Conservation (phyloP, 2,797 vertebrate species). For the Spinibarbus caldwelli region DNA sequence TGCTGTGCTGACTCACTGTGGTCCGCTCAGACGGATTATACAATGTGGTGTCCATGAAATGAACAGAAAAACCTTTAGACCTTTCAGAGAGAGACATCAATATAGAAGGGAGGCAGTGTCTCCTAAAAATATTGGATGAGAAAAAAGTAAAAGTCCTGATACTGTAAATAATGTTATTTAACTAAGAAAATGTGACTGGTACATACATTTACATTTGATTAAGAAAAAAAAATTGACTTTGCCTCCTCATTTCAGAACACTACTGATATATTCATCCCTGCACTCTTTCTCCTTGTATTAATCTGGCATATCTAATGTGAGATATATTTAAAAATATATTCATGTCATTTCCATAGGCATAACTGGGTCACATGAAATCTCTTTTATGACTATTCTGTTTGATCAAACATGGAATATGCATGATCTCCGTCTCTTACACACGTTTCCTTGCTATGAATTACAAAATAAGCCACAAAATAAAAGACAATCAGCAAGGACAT, state of each 20-base stretch:
- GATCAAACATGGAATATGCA: constrained; percentile 46
- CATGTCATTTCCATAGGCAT: constrained; percentile 43
- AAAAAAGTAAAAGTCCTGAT: too few relatives aligned
- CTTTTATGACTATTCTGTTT: constrained; percentile 47
- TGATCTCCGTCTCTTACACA: constrained; percentile 9
- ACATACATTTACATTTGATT: too few relatives aligned
- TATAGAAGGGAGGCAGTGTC: too few relatives aligned
- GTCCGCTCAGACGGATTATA: constrained; percentile 19
- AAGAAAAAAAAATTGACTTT: too few relatives aligned
- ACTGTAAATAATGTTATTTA: too few relatives aligned
- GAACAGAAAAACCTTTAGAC: neutral
- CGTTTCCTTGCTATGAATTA: neutral
- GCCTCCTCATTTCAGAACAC: neutral
- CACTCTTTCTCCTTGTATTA: neutral
- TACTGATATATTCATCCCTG: neutral
- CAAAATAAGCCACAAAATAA: constrained; percentile 14
- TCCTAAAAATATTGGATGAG: too few relatives aligned
- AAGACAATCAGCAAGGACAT: neutral
- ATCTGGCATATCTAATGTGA: constrained; percentile 44
- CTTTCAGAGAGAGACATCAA: too few relatives aligned
- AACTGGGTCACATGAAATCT: constrained; percentile 52
- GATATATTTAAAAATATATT: constrained; percentile 24
- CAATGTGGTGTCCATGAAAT: neutral
- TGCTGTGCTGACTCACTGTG: constrained; percentile 26
- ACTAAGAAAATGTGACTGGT: too few relatives aligned